Percentiles rank a stretch among this genome's conserved stretches.
phyloP scores from a whole-genome alignment of 2,113 vertebrate species.

The Nerophis ophidion region DNA sequence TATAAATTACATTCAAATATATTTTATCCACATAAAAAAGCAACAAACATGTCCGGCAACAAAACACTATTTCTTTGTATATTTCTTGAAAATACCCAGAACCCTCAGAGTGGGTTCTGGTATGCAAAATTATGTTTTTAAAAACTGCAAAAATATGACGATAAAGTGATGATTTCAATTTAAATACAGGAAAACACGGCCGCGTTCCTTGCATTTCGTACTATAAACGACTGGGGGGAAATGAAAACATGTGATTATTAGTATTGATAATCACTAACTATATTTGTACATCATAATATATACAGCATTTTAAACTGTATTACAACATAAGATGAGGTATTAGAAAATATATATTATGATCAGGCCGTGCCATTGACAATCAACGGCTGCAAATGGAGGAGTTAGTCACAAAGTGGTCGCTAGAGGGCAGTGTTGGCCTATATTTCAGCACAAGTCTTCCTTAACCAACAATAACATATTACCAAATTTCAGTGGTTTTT shows the following conservation, averaged over 20 bases:
- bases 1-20: neutral
- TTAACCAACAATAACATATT: too few species aligned
- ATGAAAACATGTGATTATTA: neutral
- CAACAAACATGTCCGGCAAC: neutral
- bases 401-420: slow-evolving; percentile 23
- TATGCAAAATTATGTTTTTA: neutral
- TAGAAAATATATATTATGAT: neutral
- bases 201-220: too few species aligned
- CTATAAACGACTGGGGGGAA: neutral
- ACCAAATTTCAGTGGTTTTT: too few species aligned
- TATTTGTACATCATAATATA: neutral
- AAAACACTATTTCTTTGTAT: neutral
- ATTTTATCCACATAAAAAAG: too few species aligned
- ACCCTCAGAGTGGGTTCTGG: too few species aligned
- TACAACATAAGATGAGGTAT: neutral
- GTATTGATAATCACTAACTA: neutral
- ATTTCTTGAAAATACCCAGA: neutral
- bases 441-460: slow-evolving; percentile 12
- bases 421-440: slow-evolving; percentile 57
- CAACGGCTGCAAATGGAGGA: too few species aligned
- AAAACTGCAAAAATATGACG: neutral
- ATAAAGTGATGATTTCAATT: neutral
- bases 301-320: neutral
- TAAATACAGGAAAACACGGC: too few species aligned
- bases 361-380: neutral